Conservation (phyloP, 2,888 invertebrate species). For the Drosophila cognata region DNA sequence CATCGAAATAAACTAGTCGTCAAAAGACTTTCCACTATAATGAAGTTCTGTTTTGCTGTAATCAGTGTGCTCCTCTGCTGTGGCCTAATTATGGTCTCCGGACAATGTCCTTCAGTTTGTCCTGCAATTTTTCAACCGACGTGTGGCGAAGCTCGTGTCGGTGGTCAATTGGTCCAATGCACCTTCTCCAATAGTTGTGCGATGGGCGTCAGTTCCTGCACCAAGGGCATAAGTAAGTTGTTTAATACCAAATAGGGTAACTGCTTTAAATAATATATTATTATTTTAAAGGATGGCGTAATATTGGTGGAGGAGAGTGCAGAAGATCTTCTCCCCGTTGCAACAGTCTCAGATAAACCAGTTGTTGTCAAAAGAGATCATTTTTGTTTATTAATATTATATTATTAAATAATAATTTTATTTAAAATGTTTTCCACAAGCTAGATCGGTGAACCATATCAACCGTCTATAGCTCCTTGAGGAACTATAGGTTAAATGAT, state of each 20-base stretch:
- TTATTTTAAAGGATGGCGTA: constrained; percentile 32
- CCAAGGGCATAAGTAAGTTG: constrained; percentile 25
- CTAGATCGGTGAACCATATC: neutral
- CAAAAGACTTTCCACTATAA: neutral
- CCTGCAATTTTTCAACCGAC: constrained; percentile 12
- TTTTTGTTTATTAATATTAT: neutral
- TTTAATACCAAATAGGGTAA: neutral
- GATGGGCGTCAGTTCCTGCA: constrained; percentile 26
- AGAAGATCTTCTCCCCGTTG: constrained; percentile 4
- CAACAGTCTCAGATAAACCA: neutral
- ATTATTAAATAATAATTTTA: no score
- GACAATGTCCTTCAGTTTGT: constrained; percentile 21
- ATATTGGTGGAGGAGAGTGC: neutral
- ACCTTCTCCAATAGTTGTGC: constrained; percentile 25
- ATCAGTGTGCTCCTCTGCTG: constrained; percentile 33
- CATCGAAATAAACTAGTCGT: constrained; percentile 2
- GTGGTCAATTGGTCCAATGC: constrained; percentile 20
- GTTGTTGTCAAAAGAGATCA: neutral
- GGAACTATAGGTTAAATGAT: neutral
- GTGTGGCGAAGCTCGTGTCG: constrained; percentile 32
- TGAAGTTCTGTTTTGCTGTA: constrained; percentile 32
- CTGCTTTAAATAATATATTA: neutral
- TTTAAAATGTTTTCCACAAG: neutral
- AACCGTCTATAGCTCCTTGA: neutral
- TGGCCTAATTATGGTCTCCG: neutral